Conservation (phyloP, 2,797 vertebrate species). For the Spheniscus humboldti region DNA sequence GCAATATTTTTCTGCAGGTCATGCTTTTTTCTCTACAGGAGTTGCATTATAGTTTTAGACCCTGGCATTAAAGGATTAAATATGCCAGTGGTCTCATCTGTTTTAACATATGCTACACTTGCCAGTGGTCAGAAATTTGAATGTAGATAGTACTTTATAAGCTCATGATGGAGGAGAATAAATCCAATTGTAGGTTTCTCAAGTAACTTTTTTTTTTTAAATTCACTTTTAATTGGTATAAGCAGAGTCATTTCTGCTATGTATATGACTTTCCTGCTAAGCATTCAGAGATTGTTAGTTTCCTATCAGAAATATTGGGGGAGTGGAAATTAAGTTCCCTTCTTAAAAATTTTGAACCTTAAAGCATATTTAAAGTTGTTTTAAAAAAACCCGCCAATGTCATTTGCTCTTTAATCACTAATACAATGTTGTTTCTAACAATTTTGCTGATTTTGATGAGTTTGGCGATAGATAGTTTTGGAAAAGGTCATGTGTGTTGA, state of each 20-base stretch:
- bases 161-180: background rate
- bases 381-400: background rate
- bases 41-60: background rate
- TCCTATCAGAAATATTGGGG: background rate
- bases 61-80: background rate
- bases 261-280: background rate
- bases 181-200: background rate
- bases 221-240: background rate
- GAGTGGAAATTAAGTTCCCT: background rate
- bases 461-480: background rate
- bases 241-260: background rate
- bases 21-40: background rate
- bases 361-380: background rate
- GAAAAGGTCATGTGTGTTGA: background rate
- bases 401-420: background rate
- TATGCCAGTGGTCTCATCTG: background rate
- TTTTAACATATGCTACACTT: background rate
- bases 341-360: background rate
- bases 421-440: background rate
- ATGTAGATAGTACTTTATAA: background rate
- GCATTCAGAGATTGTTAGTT: background rate
- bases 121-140: background rate
- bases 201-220: background rate
- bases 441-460: background rate
- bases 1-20: background rate